Base-by-base conservation (phyloP, 2,113 vertebrate species). In the Gymnarchus niloticus region DNA sequence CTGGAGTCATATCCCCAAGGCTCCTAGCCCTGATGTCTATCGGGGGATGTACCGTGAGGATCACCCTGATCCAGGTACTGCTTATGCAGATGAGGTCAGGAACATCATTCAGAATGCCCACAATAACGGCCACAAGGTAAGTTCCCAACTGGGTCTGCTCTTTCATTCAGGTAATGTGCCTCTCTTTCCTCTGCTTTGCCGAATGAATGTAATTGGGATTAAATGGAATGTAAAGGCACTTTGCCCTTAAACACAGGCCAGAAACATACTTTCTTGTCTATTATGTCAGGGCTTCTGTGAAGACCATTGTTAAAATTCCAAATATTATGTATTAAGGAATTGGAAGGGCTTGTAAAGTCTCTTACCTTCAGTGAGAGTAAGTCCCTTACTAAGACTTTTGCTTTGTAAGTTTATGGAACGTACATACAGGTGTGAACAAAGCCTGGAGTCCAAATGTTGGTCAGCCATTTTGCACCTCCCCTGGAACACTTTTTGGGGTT, bases 21-120 rank as follows among this genome's bases (percentile, higher is more conserved):
- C 96, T 91, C 94, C 96, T 76, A 95, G 95, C 89, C 98, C 98
- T 90, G 97, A 99, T 89, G 94, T 94, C 82, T 99, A 99, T 92
- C 94, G 98, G 93, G 98, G 98, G n/a, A 97, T 95, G 92, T 99
- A 97, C 9, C 94, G 94, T 84, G 95, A 96, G 41, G 94, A 96
- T 80, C 96, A 98, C 51, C 89, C 91, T 8, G 95, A 99, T 81
- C 94, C 97, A 21, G 96, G 95, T 46, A 90, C 90, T 14, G 98
- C 97, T 1, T 99, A 99, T 59, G 96, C 98, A 85, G 94, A 96
- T 56, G 96, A 99, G 65, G 98, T 99, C 85, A 94, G 93, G 92
- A 94, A 93, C 10, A 94, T 99, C n/a, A 95, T 99, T 48, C 89
- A 95, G 28, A 91, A 93, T 69, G 90, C 93, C 52, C 94, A 95